These are phyloP conservation scores for Ceratina australensis DNA, from an alignment of 1,140 invertebrate genomes.

Conservation along the genomic window DNA sequence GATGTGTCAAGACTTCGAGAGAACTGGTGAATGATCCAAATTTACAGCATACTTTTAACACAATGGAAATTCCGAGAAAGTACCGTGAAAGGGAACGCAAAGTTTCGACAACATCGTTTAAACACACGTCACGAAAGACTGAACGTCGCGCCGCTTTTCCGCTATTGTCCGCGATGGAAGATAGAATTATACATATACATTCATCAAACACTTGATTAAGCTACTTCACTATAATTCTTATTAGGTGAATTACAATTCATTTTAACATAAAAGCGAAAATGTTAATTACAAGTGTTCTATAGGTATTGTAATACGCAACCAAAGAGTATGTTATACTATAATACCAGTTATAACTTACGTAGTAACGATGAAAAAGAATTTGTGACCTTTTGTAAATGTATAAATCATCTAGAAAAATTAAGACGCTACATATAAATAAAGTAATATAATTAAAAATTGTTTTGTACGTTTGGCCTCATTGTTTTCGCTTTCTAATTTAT, in stretches of 20 bases:
- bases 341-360: slow-evolving; percentile 44
- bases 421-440: slow-evolving; percentile 10
- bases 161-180: neutral
- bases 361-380: slow-evolving; percentile 13
- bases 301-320: slow-evolving; percentile 30
- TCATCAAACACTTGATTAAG: neutral
- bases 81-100: neutral
- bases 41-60: neutral
- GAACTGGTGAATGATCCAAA: neutral
- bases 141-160: slow-evolving; percentile 9
- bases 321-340: slow-evolving; percentile 26
- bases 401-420: slow-evolving; percentile 18
- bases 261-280: neutral
- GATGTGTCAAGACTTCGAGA: neutral
- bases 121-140: slow-evolving; percentile 26
- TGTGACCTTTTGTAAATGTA: slow-evolving; percentile 16
- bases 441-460: slow-evolving; percentile 17
- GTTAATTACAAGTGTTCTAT: neutral
- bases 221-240: neutral
- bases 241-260: slow-evolving; percentile 10
- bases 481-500: slow-evolving; percentile 11
- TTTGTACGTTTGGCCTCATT: neutral
- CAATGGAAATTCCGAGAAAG: neutral
- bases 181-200: neutral
- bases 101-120: neutral